Base-by-base conservation (phyloP, 2,888 invertebrate species). In the Seira sanloemensis region DNA sequence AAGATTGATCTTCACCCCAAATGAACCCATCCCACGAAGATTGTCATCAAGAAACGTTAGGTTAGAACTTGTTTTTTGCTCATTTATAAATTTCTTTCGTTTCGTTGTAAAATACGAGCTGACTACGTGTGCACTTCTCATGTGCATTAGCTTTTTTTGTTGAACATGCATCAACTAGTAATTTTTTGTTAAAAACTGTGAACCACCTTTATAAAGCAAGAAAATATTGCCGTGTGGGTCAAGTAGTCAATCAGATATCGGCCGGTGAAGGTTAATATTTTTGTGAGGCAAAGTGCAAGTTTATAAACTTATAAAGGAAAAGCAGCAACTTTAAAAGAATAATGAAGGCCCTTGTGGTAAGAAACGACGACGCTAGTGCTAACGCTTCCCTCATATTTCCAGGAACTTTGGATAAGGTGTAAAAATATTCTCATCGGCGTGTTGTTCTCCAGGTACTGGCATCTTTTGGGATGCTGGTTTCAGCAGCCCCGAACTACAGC, bases 381-480 rank as follows among this genome's bases (percentile, higher is more conserved):
- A 46, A 37, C 24, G 27, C 18, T 16, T 21, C 23, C 18, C 54
- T 73, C 23, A 24, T 54, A 50, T 25, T 2, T n/a, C n/a, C n/a
- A n/a, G n/a, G n/a, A n/a, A n/a, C n/a, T n/a, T 12, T 68, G 37
- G 12, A 37, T 7, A 37, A 37, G 12, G 12, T 37, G 5, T 37
- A 12, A 37, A 37, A 37, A 37, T 37, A 37, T 37, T 37, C 12
- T 37, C 26, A 27, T 69, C 50, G n/a, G 18, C 23, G 37, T 62
- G 16, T 27, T 24, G 19, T 23, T 25, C 12, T 66, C 67, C 80
- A 89, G 89, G 89, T 89, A 58, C 87, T 89, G 77, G 89, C 89
- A 87, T 88, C 89, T 81, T 88, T 88, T 68, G 89, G 88, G 88
- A 76, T 88, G 88, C 88, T 89, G 72, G 89, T 87, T 62, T 86